These are phyloP conservation scores for Aegithalos caudatus DNA, from an alignment of 2,113 vertebrate species.

Conservation along the genomic window DNA sequence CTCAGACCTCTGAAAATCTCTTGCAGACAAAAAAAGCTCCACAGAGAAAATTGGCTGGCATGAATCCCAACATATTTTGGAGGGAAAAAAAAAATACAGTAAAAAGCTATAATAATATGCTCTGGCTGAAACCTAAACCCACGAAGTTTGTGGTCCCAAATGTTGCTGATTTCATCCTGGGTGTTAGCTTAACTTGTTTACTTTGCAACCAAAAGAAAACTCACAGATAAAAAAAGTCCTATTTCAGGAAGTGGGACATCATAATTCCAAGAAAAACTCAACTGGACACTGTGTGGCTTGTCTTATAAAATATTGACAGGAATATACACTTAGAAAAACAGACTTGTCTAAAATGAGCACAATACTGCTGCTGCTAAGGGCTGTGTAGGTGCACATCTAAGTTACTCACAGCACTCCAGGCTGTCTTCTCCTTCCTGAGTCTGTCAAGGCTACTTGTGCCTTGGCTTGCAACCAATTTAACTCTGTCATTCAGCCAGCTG, in stretches of 20 bases:
- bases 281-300: background rate
- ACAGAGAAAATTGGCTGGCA: background rate
- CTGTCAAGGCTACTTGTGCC: background rate
- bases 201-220: background rate
- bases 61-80: background rate
- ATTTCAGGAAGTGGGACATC: background rate
- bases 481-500: background rate
- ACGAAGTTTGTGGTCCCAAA: background rate
- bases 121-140: background rate
- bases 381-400: background rate
- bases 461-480: background rate
- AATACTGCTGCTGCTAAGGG: background rate
- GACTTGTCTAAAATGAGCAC: background rate
- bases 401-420: background rate
- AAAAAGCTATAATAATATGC: background rate
- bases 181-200: constrained; percentile 10
- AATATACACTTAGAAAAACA: background rate
- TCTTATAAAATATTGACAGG: background rate
- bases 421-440: background rate
- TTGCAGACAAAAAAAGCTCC: background rate
- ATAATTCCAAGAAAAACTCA: background rate
- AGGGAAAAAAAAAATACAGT: background rate
- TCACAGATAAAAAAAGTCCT: background rate
- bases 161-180: background rate
- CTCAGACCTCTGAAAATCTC: background rate